A percentile compares a stretch with the other conserved stretches of the same genome.
Conservation (phyloP, 2,113 vertebrate genomes). For the Addax nasomaculatus region DNA sequence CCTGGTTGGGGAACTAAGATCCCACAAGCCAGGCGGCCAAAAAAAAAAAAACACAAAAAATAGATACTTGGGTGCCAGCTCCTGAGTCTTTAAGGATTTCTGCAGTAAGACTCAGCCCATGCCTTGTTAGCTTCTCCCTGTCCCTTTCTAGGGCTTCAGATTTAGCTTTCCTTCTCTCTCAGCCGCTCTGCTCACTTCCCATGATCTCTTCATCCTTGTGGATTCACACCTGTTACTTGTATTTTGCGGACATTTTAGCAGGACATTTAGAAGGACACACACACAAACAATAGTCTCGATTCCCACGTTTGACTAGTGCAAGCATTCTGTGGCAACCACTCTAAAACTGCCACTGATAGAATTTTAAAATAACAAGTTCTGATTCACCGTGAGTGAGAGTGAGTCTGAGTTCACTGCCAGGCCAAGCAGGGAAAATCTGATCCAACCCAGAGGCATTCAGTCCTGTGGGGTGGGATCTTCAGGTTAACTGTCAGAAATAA, state of each 20-base stretch:
- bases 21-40: not conserved
- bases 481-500: not conserved
- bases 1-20: not conserved
- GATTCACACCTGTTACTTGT: not conserved
- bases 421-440: not conserved
- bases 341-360: not conserved
- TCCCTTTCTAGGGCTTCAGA: not conserved
- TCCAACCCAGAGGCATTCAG: not conserved
- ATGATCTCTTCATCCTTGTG: not conserved
- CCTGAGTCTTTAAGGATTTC: not conserved
- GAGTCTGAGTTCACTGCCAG: not conserved
- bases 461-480: not conserved
- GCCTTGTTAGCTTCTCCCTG: not conserved
- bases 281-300: not conserved
- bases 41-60: not conserved
- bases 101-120: not conserved
- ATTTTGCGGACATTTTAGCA: not conserved
- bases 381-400: not conserved
- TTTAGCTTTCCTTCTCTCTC: not conserved
- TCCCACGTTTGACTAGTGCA: not conserved
- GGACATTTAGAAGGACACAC: not conserved
- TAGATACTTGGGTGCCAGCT: not conserved
- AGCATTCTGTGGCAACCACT: not conserved
- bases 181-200: not conserved
- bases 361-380: slow-evolving; percentile 1